Conservation (phyloP, 2,888 invertebrate genomes). For the Allolobophora icterica region DNA sequence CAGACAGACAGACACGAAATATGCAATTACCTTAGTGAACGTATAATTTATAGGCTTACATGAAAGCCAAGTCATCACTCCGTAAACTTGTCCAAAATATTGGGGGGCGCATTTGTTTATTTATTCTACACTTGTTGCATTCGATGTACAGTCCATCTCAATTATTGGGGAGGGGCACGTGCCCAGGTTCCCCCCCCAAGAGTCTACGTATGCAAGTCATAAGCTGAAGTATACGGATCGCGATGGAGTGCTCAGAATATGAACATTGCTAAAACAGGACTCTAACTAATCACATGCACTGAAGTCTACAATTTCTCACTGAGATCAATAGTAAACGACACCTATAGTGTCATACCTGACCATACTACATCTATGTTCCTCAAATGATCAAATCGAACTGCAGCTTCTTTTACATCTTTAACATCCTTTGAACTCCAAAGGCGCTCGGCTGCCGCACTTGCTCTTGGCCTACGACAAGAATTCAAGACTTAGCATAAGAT, state of each 20-base stretch:
- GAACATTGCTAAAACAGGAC: background rate
- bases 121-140: too few species aligned
- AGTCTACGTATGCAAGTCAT: too few species aligned
- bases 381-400: constrained; percentile 75
- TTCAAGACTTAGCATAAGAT: constrained; percentile 70
- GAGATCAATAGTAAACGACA: constrained; percentile 53
- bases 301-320: background rate
- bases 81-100: too few species aligned
- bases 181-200: too few species aligned
- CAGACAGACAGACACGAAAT: too few species aligned
- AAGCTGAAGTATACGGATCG: background rate
- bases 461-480: constrained; percentile 77
- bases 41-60: too few species aligned
- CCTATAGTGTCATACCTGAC: constrained; percentile 61
- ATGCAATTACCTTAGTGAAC: too few species aligned
- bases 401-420: constrained; percentile 67
- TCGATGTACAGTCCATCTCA: too few species aligned
- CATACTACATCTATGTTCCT: constrained; percentile 78
- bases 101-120: too few species aligned
- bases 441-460: constrained; percentile 83
- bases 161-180: too few species aligned
- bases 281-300: background rate
- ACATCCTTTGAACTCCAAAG: constrained; percentile 73
- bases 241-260: background rate
- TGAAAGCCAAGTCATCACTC: background rate